These are phyloP conservation scores for Erebia epiphron DNA, from an alignment of 2,888 invertebrate species.

Conservation along the genomic window DNA sequence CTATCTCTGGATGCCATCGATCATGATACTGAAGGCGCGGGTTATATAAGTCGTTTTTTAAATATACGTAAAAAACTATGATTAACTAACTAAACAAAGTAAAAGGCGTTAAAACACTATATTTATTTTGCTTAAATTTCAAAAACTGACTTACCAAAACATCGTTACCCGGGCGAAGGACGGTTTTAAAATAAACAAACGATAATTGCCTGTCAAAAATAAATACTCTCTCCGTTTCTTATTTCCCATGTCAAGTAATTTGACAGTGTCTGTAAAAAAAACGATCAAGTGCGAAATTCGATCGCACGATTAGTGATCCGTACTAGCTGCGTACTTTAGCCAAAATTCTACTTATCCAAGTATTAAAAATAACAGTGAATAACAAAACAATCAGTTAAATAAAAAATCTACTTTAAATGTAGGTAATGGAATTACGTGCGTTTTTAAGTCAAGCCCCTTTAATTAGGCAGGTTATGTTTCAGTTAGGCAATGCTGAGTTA, in stretches of 20 bases:
- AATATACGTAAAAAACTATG: not conserved
- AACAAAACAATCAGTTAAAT: not conserved
- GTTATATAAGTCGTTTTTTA: not conserved
- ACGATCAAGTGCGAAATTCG: slow-evolving; percentile 44
- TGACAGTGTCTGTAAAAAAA: slow-evolving; percentile 47
- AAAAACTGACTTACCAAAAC: slow-evolving; percentile 42
- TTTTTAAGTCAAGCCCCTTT: slow-evolving; percentile 27
- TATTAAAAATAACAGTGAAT: not conserved
- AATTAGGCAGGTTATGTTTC: slow-evolving; percentile 26
- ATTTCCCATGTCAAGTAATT: slow-evolving; percentile 45
- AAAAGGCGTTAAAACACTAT: not conserved
- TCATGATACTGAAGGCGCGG: not conserved
- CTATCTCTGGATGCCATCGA: not conserved
- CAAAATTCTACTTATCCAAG: not conserved
- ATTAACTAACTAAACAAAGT: not conserved
- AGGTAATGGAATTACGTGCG: not conserved
- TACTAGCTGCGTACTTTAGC: slow-evolving; percentile 5
- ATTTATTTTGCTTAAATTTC: slow-evolving; percentile 2
- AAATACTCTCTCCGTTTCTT: slow-evolving; percentile 45
- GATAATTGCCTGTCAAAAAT: slow-evolving; percentile 37
- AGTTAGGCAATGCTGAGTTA: slow-evolving; percentile 29
- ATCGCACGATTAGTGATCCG: slow-evolving; percentile 42
- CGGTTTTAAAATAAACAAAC: slow-evolving; percentile 29
- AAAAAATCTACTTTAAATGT: slow-evolving; percentile 2
- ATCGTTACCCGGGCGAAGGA: slow-evolving; percentile 34